These are phyloP conservation scores for Eurypyga helias DNA, from an alignment of 2,113 vertebrate genomes.

Conservation along the genomic window DNA sequence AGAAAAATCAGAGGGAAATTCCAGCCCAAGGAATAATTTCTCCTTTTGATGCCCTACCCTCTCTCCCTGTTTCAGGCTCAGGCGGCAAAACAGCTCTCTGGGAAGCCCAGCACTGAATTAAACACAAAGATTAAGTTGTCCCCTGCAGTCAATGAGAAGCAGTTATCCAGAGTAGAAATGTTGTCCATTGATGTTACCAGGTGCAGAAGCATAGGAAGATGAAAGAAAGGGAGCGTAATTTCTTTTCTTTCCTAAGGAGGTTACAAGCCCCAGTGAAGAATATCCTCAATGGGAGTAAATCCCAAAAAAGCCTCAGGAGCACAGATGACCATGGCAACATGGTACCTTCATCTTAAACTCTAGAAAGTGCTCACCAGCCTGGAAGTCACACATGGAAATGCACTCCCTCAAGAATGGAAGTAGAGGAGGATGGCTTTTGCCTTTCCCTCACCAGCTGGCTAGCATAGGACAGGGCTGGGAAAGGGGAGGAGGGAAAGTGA, in stretches of 20 bases:
- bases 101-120: neutral
- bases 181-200: neutral
- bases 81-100: neutral
- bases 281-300: neutral
- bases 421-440: neutral
- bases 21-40: neutral
- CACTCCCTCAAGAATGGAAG: neutral
- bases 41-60: accelerated
- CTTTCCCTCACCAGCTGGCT: neutral
- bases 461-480: neutral
- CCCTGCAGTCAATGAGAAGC: neutral
- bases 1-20: neutral
- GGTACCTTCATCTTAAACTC: neutral
- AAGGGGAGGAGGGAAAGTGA: neutral
- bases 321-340: neutral
- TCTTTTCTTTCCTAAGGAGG: neutral
- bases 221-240: neutral
- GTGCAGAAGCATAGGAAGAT: neutral
- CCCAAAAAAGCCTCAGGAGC: neutral
- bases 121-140: neutral
- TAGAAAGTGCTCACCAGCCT: neutral
- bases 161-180: neutral
- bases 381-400: neutral
- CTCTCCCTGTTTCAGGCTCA: neutral
- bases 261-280: neutral